A percentile compares a stretch with the other conserved stretches of the same genome.
These are phyloP conservation scores for Damaliscus lunatus DNA, from an alignment of 2,113 vertebrate genomes.

Conservation along the genomic window DNA sequence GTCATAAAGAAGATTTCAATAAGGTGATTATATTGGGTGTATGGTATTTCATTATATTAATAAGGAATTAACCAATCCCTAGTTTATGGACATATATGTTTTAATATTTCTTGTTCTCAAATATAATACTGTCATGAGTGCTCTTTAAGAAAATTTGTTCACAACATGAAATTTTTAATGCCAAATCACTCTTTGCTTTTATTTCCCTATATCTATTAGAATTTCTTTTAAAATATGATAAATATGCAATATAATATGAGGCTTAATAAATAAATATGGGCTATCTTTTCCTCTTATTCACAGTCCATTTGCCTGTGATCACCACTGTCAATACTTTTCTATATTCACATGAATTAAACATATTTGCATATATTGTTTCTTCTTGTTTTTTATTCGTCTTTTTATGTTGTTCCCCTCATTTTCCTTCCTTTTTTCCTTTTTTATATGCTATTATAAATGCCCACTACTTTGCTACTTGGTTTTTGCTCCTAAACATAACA, in stretches of 20 bases:
- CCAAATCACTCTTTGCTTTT: not conserved
- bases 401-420: not conserved
- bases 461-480: not conserved
- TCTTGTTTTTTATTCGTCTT: not conserved
- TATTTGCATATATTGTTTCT: not conserved
- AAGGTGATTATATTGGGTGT: not conserved
- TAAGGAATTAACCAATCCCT: not conserved
- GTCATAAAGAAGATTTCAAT: not conserved
- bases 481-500: not conserved
- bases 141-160: not conserved
- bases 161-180: not conserved
- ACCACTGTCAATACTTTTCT: not conserved
- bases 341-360: not conserved
- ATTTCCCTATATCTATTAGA: not conserved
- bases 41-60: not conserved
- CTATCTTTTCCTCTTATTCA: not conserved
- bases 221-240: not conserved
- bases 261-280: not conserved
- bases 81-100: not conserved
- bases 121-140: not conserved
- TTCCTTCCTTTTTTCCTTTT: not conserved
- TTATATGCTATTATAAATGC: not conserved
- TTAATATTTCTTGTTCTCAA: not conserved
- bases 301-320: not conserved
- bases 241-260: not conserved